A percentile compares a stretch with the other conserved stretches of the same genome.
phyloP scores from a whole-genome alignment of 2,888 invertebrate species.

The Trissonchulus latispiculum region DNA sequence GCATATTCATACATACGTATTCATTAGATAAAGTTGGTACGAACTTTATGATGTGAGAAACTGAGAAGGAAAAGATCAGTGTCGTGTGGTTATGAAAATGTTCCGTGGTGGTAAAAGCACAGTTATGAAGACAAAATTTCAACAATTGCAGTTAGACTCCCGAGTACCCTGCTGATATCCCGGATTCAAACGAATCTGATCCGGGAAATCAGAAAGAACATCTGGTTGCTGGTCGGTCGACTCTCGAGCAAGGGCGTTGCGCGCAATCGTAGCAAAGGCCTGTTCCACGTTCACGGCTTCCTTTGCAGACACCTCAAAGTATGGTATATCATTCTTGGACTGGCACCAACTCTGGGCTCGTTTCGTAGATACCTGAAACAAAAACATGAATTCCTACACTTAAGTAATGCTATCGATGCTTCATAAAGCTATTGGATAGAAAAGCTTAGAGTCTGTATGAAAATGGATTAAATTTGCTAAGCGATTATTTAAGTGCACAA shows the following conservation, averaged over 20 bases:
- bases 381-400: conserved; percentile 4
- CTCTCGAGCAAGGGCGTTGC: conserved; percentile 75
- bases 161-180: background rate
- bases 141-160: conserved; percentile 7
- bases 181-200: conserved; percentile 59
- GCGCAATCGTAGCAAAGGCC: conserved; percentile 69
- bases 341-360: conserved; percentile 93
- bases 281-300: conserved; percentile 97
- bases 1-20: no score
- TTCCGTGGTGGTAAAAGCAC: no score
- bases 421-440: no score
- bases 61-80: no score
- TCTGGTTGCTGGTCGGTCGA: conserved; percentile 60
- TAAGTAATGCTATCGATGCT: background rate
- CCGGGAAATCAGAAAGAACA: conserved; percentile 91
- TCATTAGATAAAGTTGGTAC: no score
- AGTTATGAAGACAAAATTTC: no score
- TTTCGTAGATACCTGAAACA: conserved; percentile 45
- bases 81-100: no score
- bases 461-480: no score
- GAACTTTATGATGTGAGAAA: no score
- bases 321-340: conserved; percentile 94
- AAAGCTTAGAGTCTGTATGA: no score
- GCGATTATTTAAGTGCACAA: no score
- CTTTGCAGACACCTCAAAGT: conserved; percentile 98